Conservation (phyloP, 2,797 vertebrate genomes). For the Alfaro cultratus region DNA sequence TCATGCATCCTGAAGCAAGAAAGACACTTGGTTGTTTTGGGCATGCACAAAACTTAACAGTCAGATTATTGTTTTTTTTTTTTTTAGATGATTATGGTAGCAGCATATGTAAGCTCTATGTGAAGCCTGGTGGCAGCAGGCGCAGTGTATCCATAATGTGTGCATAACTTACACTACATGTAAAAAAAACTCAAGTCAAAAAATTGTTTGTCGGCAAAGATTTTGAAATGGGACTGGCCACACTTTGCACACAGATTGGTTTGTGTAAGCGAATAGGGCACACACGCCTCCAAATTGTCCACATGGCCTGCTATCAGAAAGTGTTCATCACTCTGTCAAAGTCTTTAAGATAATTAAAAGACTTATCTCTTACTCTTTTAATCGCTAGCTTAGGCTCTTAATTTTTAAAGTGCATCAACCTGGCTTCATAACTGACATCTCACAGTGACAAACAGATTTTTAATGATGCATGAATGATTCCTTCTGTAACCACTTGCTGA, state of each 20-base stretch:
- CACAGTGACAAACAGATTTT: too few relatives aligned
- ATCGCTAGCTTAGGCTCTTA: not conserved
- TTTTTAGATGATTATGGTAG: not conserved
- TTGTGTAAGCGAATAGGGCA: too few relatives aligned
- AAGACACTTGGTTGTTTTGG: not conserved
- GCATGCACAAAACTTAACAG: too few relatives aligned
- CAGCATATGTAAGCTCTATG: not conserved
- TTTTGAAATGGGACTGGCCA: not conserved
- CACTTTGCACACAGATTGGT: not conserved
- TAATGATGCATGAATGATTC: not conserved
- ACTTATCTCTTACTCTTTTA: too few relatives aligned
- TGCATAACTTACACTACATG: not conserved
- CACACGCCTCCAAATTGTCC: not conserved
- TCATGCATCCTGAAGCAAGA: not conserved
- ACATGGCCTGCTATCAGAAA: not conserved
- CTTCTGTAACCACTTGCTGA: not conserved
- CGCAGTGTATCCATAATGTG: not conserved
- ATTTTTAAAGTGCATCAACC: not conserved
- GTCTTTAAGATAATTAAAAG: not conserved
- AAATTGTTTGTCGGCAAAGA: not conserved
- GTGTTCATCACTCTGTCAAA: not conserved
- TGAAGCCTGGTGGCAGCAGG: not conserved
- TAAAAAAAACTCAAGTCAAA: not conserved
- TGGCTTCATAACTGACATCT: too few relatives aligned
- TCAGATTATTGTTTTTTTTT: not conserved